Percentiles rank a stretch among this genome's conserved stretches.
Conservation (phyloP, 2,113 vertebrate genomes). For the Limanda limanda region DNA sequence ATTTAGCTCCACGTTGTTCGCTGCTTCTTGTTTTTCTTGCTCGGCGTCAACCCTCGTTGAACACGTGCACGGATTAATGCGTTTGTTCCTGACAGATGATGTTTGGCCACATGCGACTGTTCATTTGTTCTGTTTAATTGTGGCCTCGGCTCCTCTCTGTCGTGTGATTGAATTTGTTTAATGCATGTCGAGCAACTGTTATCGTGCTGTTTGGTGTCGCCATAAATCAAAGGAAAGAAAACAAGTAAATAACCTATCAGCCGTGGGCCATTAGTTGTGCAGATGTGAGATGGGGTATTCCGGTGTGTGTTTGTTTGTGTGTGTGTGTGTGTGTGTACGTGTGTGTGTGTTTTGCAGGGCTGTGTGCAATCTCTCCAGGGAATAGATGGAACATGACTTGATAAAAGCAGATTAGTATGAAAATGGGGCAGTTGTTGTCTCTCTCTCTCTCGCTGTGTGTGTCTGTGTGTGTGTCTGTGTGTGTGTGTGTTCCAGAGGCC, state of each 20-base stretch:
- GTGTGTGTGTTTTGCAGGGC: conserved; percentile 3
- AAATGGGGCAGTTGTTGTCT: conserved; percentile 36
- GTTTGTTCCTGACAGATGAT: conserved; percentile 1
- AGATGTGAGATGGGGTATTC: conserved; percentile 29
- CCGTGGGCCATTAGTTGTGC: conserved; percentile 39
- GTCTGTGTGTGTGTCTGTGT: conserved; percentile 13
- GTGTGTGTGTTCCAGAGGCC: conserved; percentile 30
- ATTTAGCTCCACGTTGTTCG: neutral
- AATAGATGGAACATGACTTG: conserved; percentile 31
- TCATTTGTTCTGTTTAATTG: conserved; percentile 44
- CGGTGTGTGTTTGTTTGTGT: neutral
- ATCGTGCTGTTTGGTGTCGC: conserved; percentile 20
- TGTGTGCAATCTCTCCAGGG: conserved; percentile 15
- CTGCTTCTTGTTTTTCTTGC: neutral
- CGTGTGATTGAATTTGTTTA: conserved; percentile 43
- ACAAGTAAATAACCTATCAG: conserved; percentile 47
- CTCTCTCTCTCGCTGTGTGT: neutral
- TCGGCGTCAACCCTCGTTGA: neutral
- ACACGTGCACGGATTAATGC: neutral
- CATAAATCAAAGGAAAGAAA: conserved; percentile 21
- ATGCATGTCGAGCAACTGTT: conserved; percentile 17
- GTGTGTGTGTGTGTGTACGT: conserved; percentile 20
- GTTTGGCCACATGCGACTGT: conserved; percentile 18
- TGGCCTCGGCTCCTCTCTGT: conserved; percentile 4
- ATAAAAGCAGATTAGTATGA: conserved; percentile 63